Conservation (phyloP, 2,113 vertebrate species). For the Ictalurus furcatus region DNA sequence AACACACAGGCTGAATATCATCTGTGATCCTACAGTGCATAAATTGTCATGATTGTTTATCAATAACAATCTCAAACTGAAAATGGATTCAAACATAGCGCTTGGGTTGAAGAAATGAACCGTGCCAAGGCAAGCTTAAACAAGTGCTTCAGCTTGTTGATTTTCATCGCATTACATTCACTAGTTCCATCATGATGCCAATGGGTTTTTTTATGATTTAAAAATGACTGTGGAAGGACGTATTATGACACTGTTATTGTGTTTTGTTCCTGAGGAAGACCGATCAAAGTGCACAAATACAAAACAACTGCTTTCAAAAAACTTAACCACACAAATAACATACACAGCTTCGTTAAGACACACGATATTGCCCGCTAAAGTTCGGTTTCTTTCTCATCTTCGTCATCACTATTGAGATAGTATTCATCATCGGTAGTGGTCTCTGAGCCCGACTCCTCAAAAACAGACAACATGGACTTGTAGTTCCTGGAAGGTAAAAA, state of each 20-base stretch:
- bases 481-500: constrained; percentile 64
- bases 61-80: constrained; percentile 15
- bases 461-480: constrained; percentile 62
- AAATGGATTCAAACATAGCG: not conserved
- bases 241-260: not conserved
- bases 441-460: constrained; percentile 83
- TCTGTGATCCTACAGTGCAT: not conserved
- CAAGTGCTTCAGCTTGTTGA: not conserved
- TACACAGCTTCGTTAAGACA: not conserved
- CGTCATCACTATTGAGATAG: constrained; percentile 77
- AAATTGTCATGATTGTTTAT: not conserved
- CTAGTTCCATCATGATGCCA: not conserved
- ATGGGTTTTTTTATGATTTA: not conserved
- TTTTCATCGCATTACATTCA: not conserved
- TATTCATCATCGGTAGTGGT: constrained; percentile 92
- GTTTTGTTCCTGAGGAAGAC: constrained; percentile 26
- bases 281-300: constrained; percentile 25
- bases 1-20: constrained; percentile 7
- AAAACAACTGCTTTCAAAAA: not conserved
- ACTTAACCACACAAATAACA: not conserved
- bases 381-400: constrained; percentile 73
- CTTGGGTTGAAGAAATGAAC: not conserved
- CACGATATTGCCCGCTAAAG: constrained; percentile 57
- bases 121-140: not conserved
- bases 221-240: not conserved